These are phyloP conservation scores for Tortrix viridana DNA, from an alignment of 2,888 invertebrate species.

Conservation along the genomic window DNA sequence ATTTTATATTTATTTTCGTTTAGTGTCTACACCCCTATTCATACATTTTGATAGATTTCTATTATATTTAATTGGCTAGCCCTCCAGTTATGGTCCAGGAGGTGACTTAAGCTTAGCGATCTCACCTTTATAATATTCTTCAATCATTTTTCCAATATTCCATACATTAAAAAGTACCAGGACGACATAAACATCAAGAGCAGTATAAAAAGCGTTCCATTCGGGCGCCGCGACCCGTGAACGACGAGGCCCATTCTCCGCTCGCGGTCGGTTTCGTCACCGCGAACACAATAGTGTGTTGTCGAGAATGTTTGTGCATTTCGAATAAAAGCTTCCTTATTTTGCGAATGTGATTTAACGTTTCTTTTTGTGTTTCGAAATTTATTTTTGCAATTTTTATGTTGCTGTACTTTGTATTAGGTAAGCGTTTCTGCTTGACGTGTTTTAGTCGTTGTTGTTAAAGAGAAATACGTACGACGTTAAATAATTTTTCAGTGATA, in stretches of 20 bases:
- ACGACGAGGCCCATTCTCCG: slow-evolving; percentile 52
- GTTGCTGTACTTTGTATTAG: slow-evolving; percentile 9
- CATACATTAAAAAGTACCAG: slow-evolving; percentile 50
- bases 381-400: slow-evolving; percentile 14
- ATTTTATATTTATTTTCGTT: no score
- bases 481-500: no score
- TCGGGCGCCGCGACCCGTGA: slow-evolving; percentile 61
- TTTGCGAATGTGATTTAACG: slow-evolving; percentile 32
- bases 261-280: slow-evolving; percentile 29
- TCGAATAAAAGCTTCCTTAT: slow-evolving; percentile 39
- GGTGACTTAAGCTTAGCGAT: no score
- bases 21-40: no score
- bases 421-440: slow-evolving; percentile 16
- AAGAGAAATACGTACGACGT: not conserved
- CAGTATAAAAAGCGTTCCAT: slow-evolving; percentile 56
- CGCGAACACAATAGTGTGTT: slow-evolving; percentile 32
- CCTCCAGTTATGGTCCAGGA: no score
- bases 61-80: no score
- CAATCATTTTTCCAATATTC: no score
- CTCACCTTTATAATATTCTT: no score
- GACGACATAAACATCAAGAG: slow-evolving; percentile 44
- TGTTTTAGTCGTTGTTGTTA: slow-evolving; percentile 8
- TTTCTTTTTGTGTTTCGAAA: slow-evolving; percentile 28
- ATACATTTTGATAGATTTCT: no score
- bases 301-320: slow-evolving; percentile 42